Evolutionary conservation across 2,113 vertebrate genomes (phyloP).

Genomic region (Cryptotis parvus): DNA sequence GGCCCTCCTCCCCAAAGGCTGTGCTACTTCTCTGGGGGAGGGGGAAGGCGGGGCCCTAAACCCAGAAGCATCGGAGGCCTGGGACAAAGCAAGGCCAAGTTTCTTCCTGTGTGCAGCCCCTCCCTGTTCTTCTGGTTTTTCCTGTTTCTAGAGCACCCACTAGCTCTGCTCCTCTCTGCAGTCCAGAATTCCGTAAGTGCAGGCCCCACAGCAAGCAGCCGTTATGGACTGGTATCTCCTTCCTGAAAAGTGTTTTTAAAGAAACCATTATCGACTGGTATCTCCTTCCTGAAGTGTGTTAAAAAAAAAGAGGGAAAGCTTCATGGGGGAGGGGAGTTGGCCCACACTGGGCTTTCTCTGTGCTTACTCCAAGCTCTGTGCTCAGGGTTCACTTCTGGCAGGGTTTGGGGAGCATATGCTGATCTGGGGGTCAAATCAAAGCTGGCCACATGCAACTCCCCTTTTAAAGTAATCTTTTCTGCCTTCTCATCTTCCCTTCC

Average conservation of each 20-base stretch:
- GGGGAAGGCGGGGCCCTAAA: too few relatives aligned
- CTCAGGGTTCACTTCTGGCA: too few relatives aligned
- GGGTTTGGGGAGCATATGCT: too few relatives aligned
- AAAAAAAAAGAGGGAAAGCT: too few relatives aligned
- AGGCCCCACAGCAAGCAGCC: not conserved
- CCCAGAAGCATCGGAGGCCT: not conserved
- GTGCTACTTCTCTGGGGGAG: not conserved
- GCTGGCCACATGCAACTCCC: too few relatives aligned
- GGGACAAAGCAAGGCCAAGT: not conserved
- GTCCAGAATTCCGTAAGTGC: not conserved
- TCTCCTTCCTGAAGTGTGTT: too few relatives aligned
- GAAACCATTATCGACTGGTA: too few relatives aligned
- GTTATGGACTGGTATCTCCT: not conserved
- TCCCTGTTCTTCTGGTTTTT: not conserved
- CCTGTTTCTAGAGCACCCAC: not conserved
- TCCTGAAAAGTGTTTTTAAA: not conserved
- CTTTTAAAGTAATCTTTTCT: not conserved
- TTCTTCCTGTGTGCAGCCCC: not conserved
- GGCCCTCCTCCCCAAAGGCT: not conserved
- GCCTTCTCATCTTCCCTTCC: conserved; percentile 3
- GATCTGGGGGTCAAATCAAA: too few relatives aligned
- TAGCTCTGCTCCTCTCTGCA: not conserved
- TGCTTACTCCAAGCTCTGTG: too few relatives aligned
- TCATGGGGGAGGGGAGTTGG: too few relatives aligned
- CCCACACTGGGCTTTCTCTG: too few relatives aligned